phyloP scores from a whole-genome alignment of 2,113 vertebrate genomes.

The Sapajus apella region DNA sequence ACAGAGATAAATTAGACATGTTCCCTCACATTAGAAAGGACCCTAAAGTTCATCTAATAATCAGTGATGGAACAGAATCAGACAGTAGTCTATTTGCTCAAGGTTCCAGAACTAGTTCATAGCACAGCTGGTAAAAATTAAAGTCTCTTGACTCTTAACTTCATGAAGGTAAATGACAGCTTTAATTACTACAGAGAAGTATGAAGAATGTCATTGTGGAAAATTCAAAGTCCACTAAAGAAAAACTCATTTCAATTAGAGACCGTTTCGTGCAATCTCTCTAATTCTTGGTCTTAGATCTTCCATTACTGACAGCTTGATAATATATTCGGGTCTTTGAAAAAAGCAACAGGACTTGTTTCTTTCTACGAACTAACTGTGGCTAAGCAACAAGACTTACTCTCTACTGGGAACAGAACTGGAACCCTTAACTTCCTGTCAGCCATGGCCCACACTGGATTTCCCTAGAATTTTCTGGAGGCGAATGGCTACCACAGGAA shows the following conservation, averaged over 20 bases:
- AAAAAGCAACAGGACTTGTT: not conserved
- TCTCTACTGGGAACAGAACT: not conserved
- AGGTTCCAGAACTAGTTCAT: not conserved
- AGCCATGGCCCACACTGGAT: not conserved
- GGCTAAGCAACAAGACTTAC: not conserved
- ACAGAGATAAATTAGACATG: not conserved
- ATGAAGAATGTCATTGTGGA: not conserved
- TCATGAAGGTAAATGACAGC: not conserved
- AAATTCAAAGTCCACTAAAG: not conserved
- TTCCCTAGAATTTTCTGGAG: slow-evolving; percentile 54
- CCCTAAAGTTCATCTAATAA: not conserved
- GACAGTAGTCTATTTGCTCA: not conserved
- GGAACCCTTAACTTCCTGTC: slow-evolving; percentile 32
- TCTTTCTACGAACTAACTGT: not conserved
- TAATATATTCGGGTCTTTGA: not conserved
- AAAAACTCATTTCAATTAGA: not conserved
- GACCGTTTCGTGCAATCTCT: not conserved
- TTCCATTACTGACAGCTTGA: not conserved
- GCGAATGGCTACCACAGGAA: slow-evolving; percentile 25
- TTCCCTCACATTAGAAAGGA: not conserved
- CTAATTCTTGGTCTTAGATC: not conserved
- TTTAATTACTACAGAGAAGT: not conserved
- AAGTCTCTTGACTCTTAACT: not conserved
- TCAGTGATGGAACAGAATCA: not conserved
- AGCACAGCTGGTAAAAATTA: not conserved